Evolutionary conservation across 2,113 vertebrate species (phyloP).

Genomic region (Myanophis thanlyinensis): DNA sequence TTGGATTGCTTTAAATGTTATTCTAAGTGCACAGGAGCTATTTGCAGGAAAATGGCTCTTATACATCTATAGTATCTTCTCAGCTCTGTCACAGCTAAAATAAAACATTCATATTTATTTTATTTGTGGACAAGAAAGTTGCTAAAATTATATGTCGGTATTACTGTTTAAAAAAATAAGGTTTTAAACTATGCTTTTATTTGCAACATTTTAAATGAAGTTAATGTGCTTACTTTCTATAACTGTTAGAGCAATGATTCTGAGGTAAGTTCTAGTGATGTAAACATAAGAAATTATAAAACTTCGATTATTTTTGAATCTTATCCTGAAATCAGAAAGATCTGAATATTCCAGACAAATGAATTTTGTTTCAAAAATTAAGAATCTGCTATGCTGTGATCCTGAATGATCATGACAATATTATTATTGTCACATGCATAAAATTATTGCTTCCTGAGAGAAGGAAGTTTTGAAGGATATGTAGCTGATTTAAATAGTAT

Average conservation of each 20-base stretch:
- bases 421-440: neutral
- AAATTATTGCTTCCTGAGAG: neutral
- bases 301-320: neutral
- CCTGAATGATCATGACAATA: neutral
- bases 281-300: neutral
- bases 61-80: neutral
- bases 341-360: neutral
- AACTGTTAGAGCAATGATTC: neutral
- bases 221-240: neutral
- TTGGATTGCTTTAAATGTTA: neutral
- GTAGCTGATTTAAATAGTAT: constrained; percentile 54
- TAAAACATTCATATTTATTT: neutral
- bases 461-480: constrained; percentile 22
- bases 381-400: neutral
- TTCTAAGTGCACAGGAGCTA: neutral
- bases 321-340: neutral
- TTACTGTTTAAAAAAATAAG: neutral
- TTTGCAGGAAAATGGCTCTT: neutral
- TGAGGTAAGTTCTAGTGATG: neutral
- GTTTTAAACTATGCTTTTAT: neutral
- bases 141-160: neutral
- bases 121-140: neutral
- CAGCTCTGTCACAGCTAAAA: neutral
- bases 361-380: neutral
- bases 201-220: neutral